These are phyloP conservation scores for Oncorhynchus keta DNA, from an alignment of 2,113 vertebrate genomes.

Conservation along the genomic window DNA sequence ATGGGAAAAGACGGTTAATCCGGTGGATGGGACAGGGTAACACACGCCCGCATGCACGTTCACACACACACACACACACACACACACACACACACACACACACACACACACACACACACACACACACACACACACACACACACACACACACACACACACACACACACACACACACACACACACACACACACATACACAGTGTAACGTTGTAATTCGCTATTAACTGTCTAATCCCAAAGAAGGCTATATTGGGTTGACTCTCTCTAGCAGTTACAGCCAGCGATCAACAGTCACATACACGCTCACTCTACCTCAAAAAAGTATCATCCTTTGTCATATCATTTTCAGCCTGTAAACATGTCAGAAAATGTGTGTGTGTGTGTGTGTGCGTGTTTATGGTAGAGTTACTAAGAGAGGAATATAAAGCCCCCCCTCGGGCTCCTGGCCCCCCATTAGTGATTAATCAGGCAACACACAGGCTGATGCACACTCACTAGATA, in stretches of 20 bases:
- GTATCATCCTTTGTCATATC: too few relatives aligned
- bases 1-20: too few relatives aligned
- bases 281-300: too few relatives aligned
- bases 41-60: neutral
- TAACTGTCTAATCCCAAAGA: slow-evolving; percentile 35
- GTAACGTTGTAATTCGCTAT: slow-evolving; percentile 39
- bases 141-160: neutral
- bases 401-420: slow-evolving; percentile 34
- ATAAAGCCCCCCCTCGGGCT: slow-evolving; percentile 1
- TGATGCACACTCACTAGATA: slow-evolving; percentile 98
- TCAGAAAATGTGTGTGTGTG: slow-evolving; percentile 14
- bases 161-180: neutral
- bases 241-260: neutral
- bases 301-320: too few relatives aligned
- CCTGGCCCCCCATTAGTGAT: slow-evolving; percentile 72
- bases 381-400: slow-evolving; percentile 30
- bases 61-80: neutral
- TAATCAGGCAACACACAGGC: slow-evolving; percentile 94
- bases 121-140: neutral
- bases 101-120: neutral
- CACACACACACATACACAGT: neutral
- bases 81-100: neutral
- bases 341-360: neutral
- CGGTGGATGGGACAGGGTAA: neutral
- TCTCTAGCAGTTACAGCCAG: too few relatives aligned